Base-by-base conservation (phyloP, 2,797 vertebrate genomes). In the Arnoldichthys spilopterus region DNA sequence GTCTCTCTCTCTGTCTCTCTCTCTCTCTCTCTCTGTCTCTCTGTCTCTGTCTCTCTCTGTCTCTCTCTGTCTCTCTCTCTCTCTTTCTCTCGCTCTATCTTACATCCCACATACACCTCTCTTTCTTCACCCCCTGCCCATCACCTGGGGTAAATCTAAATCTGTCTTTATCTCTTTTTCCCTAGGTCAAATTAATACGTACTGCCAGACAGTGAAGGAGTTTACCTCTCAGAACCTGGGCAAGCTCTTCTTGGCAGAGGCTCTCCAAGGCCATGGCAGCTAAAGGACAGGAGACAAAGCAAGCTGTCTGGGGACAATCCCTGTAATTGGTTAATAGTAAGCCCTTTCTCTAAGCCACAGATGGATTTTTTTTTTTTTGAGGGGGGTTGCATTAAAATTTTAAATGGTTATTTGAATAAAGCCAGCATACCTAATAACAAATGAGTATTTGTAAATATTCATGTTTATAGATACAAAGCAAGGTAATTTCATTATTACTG, bases 231-330 rank as follows among this genome's bases (percentile, higher is more conserved):
- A 99, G 89, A 99, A 98, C 90, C 93, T 99, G 61, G 98, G 97
- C 83, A 99, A 99, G 87, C 95, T 99, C 83, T 99, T 99, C 92
- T 98, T 99, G 97, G 97, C 97, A 2, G 96, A 98, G 85, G 96
- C 98, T 79, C 95, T 99, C 49, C 96, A 99, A 83, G 96, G 95
- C 85, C 92, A 96, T 89, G 96, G 92, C 90, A 94, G 72, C 96
- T 93, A 94, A 87, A 89, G 83, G 86, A 74, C 82, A 70, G 22
- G 53, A 30, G 22, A 49, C 53, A 0, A 30, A 2, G 6, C 13
- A 28, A n/a, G 34, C n/a, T 32, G 28, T 66, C 54, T 59, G 24
- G 24, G 30, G 56, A 37, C 30, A 13, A 61, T 2, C 59, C 45
- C 70, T 71, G 53, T 34, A 43, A 73, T 49, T 43, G 74, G 72